Percentiles rank a stretch among this genome's conserved stretches.
Evolutionary conservation across 1,140 invertebrate species (phyloP).

Genomic region (Drosophila sechellia): DNA sequence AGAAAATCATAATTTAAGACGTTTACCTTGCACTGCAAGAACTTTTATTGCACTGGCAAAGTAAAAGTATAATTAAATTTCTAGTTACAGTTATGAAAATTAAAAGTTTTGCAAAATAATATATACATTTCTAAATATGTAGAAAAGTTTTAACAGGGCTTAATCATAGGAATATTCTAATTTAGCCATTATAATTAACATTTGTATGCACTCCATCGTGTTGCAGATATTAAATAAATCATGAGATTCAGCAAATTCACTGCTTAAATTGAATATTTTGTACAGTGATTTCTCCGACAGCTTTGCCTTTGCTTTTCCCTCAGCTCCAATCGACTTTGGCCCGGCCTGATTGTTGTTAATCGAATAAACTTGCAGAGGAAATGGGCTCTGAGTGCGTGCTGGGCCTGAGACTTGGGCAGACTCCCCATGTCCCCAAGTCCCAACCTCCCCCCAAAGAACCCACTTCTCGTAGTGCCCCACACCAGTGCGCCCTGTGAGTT

Average conservation of each 20-base stretch:
- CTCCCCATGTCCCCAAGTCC: background rate
- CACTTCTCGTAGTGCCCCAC: too few relatives aligned
- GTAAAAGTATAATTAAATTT: too few relatives aligned
- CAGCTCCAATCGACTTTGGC: slow-evolving; percentile 47
- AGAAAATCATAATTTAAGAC: slow-evolving; percentile 37
- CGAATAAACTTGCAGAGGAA: slow-evolving; percentile 77
- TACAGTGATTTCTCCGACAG: background rate
- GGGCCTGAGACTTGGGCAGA: slow-evolving; percentile 34
- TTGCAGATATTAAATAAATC: too few relatives aligned
- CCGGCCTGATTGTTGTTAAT: slow-evolving; percentile 66
- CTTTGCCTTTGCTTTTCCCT: slow-evolving; percentile 19
- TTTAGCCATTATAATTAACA: too few relatives aligned
- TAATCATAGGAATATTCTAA: too few relatives aligned
- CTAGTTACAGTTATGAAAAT: too few relatives aligned
- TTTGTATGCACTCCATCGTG: too few relatives aligned
- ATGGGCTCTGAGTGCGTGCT: slow-evolving; percentile 69
- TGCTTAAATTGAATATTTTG: background rate
- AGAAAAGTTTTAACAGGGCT: too few relatives aligned
- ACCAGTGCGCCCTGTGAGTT: slow-evolving; percentile 13
- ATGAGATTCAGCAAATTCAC: background rate
- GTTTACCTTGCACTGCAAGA: slow-evolving; percentile 9
- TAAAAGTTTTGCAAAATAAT: background rate
- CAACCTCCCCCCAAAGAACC: background rate
- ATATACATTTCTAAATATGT: background rate
- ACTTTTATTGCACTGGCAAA: background rate